Conservation (phyloP, 1,140 invertebrate genomes). For the Pseudachorutes palmiensis region DNA sequence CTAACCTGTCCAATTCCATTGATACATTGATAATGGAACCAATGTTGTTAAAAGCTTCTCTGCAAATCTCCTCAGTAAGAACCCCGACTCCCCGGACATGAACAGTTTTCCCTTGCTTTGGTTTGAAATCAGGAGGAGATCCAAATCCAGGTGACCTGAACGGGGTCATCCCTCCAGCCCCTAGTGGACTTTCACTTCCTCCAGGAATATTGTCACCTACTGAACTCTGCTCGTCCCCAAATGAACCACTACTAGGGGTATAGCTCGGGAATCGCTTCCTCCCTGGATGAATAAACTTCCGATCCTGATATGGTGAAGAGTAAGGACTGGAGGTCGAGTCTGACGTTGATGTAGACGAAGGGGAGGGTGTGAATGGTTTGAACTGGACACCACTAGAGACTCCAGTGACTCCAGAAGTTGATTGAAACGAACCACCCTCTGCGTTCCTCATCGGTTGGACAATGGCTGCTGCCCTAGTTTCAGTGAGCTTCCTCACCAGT, state of each 20-base stretch:
- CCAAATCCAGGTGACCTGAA: not conserved
- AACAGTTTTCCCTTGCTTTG: constrained; percentile 71
- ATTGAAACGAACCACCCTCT: not conserved
- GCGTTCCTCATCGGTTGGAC: constrained; percentile 31
- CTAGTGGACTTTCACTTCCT: not conserved
- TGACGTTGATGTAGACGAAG: not conserved
- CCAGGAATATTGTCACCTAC: constrained; percentile 49
- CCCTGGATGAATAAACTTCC: constrained; percentile 51
- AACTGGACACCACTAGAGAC: not conserved
- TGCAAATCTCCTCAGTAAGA: constrained; percentile 39
- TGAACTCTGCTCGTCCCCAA: constrained; percentile 75
- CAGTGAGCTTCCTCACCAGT: constrained; percentile 67
- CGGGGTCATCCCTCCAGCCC: not conserved
- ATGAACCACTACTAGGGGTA: constrained; percentile 23
- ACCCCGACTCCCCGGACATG: constrained; percentile 68
- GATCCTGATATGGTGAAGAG: constrained; percentile 21
- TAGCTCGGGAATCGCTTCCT: not conserved
- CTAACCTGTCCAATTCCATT: constrained; percentile 81
- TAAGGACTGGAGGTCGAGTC: not conserved
- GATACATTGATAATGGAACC: constrained; percentile 31
- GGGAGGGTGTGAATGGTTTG: not conserved
- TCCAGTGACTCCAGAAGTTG: not conserved
- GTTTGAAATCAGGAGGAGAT: constrained; percentile 35
- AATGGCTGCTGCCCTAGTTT: constrained; percentile 31
- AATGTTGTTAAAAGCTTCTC: constrained; percentile 19